Evolutionary conservation across 1,140 invertebrate species (phyloP), one percentile per base, ranked within the genome.

Genomic region (Euura lappo): DNA sequence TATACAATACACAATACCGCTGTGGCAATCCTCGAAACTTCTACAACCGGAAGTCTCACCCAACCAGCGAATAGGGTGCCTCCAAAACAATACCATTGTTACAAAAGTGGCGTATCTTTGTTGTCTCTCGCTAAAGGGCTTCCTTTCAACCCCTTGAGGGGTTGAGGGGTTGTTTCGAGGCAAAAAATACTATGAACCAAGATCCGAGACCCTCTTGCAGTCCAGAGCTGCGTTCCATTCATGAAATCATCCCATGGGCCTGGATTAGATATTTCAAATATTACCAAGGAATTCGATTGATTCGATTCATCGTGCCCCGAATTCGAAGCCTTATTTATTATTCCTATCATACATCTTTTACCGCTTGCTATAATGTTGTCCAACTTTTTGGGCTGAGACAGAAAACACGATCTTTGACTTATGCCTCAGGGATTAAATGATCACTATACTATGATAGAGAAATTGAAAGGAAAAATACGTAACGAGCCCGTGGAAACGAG

Each of bases 251-350:
- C 28, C 28, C 28, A 28, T 28, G 28, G 28, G 1, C 28, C 28
- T 28, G 28, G 28, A 28, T 28, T 28, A 28, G 28, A 28, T 68
- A 11, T 68, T 68, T 3, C 11, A 68, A 68, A 68, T 68, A 68
- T 42, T 68, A 68, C 66, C 11, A 42, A 42, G 10, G 66, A 68
- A 68, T 68, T 68, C 66, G 66, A 68, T 68, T 10, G 66, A 68
- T 10, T 28, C 28, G 28, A 28, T 28, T 28, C 28, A 28, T 28
- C 1, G 28, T 28, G 28, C 28, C 28, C 0, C 28, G 28, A 28
- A 28, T 28, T 28, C 28, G 28, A 28, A 28, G n/a, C n/a, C n/a
- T n/a, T n/a, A n/a, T n/a, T n/a, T n/a, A n/a, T n/a, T n/a, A 28
- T 28, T 28, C 28, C 28, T 28, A 28, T 28, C 28, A 28, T 28